Percentiles rank a stretch among this genome's conserved stretches.
Conservation (phyloP, 37 sponge, comb jelly and placozoan genomes). For the Axinella damicornis region DNA sequence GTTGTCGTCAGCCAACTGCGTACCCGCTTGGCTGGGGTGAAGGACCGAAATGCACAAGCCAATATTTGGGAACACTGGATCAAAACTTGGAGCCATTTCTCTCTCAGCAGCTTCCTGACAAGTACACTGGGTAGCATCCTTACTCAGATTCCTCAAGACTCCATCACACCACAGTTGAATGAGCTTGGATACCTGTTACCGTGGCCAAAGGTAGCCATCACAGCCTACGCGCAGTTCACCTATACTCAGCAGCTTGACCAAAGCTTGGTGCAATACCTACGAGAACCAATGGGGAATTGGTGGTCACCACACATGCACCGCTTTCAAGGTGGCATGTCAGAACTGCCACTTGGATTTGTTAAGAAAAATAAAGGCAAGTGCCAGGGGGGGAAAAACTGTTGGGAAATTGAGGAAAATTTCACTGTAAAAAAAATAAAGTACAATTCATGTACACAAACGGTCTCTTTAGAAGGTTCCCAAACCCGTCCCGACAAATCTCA, state of each 20-base stretch:
- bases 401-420: slow-evolving; percentile 6
- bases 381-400: background rate
- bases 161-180: too few species aligned
- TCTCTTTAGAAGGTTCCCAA: background rate
- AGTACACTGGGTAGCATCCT: slow-evolving; percentile 9
- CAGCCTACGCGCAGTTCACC: slow-evolving; percentile 28
- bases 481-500: too few species aligned
- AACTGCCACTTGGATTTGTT: slow-evolving; percentile 50
- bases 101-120: slow-evolving; percentile 24
- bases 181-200: slow-evolving; percentile 52
- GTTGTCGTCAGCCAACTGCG: slow-evolving; percentile 23
- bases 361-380: background rate
- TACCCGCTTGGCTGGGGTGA: background rate
- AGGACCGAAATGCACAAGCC: background rate
- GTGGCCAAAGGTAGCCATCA: slow-evolving; percentile 69
- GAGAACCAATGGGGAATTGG: slow-evolving; percentile 51
- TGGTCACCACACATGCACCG: slow-evolving; percentile 63
- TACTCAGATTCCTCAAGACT: too few species aligned
- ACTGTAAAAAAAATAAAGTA: slow-evolving; percentile 28
- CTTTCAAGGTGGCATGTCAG: slow-evolving; percentile 45
- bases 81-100: slow-evolving; percentile 30
- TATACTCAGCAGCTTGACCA: slow-evolving; percentile 46
- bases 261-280: too few species aligned
- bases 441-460: background rate
- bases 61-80: slow-evolving; percentile 38